Evolutionary conservation across 2,888 invertebrate species (phyloP).

Genomic region (Deroplatys truncata): DNA sequence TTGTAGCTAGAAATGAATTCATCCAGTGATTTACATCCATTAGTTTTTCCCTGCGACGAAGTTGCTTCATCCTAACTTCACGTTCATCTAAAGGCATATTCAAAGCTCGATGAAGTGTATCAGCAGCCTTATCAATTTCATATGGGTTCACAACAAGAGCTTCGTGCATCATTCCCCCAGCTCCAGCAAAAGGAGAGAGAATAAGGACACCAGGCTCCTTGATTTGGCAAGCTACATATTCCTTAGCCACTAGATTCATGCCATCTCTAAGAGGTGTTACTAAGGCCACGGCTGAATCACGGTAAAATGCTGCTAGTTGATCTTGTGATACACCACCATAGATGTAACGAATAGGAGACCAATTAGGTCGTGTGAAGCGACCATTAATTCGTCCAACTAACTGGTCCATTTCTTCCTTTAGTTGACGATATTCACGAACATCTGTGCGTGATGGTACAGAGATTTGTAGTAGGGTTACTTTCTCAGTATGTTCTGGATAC

Average conservation of each 20-base stretch:
- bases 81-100: conserved; percentile 46
- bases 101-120: conserved; percentile 66
- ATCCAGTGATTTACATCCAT: conserved; percentile 45
- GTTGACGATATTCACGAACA: conserved; percentile 83
- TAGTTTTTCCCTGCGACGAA: conserved; percentile 42
- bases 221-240: conserved; percentile 89
- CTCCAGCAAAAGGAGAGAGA: conserved; percentile 87
- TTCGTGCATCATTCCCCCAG: conserved; percentile 92
- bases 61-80: conserved; percentile 43
- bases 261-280: conserved; percentile 85
- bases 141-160: conserved; percentile 87
- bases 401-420: conserved; percentile 89
- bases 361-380: conserved; percentile 83
- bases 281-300: conserved; percentile 81
- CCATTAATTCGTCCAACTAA: conserved; percentile 85
- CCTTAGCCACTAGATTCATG: conserved; percentile 91
- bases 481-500: conserved; percentile 80
- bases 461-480: conserved; percentile 73
- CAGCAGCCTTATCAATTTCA: conserved; percentile 81
- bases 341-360: conserved; percentile 88
- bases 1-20: conserved; percentile 42
- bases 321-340: conserved; percentile 85
- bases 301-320: conserved; percentile 80
- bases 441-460: conserved; percentile 88
- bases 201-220: conserved; percentile 82